Evolutionary conservation across 2,797 vertebrate genomes (phyloP).

Genomic region (Tiaroga cobitis): DNA sequence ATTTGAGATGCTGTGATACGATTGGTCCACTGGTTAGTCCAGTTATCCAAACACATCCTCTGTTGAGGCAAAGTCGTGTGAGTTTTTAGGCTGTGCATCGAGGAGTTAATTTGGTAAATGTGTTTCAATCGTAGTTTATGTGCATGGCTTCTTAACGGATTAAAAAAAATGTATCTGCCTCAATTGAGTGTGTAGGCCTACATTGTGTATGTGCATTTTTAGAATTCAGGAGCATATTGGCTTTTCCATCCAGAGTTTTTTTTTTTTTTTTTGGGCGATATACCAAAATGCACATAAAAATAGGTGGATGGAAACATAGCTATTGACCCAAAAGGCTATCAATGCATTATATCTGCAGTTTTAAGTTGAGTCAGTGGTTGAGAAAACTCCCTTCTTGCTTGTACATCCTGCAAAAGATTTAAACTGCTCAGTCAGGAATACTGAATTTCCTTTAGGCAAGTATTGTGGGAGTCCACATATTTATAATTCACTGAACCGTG

Average conservation of each 20-base stretch:
- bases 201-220: no score
- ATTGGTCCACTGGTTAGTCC: no score
- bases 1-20: no score
- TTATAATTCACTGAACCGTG: slow-evolving; percentile 41
- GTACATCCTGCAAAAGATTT: slow-evolving; percentile 33
- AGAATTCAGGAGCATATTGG: background rate
- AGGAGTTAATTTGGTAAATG: no score
- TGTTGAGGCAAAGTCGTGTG: no score
- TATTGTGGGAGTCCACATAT: slow-evolving; percentile 48
- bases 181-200: background rate
- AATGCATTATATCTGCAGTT: background rate
- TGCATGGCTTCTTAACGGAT: no score
- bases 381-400: background rate
- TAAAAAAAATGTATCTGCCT: no score
- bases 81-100: no score
- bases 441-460: slow-evolving; percentile 17
- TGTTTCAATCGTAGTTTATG: no score
- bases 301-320: background rate
- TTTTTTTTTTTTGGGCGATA: background rate
- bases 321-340: background rate
- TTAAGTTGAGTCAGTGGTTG: background rate
- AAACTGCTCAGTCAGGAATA: slow-evolving; percentile 8
- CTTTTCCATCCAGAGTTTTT: background rate
- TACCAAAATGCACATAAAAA: background rate
- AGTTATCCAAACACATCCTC: no score